These are phyloP conservation scores for Aphelocoma californica DNA, from an alignment of 2,797 vertebrate species.

Conservation along the genomic window DNA sequence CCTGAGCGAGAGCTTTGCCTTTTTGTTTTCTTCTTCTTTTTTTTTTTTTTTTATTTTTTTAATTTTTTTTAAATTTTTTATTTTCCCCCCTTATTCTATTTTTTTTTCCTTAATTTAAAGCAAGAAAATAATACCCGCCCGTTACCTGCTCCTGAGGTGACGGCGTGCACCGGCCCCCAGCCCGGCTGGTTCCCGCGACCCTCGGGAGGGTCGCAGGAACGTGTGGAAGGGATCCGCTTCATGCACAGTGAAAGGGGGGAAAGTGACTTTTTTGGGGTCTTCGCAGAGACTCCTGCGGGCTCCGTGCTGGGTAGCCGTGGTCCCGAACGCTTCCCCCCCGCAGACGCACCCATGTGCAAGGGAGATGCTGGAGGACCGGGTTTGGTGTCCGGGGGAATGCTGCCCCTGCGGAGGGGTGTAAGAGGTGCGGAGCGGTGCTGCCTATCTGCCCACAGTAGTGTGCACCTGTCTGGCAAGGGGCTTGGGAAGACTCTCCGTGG, in stretches of 20 bases:
- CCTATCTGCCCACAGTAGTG: rapidly evolving
- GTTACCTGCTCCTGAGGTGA: background rate
- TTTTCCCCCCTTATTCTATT: background rate
- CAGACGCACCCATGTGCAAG: background rate
- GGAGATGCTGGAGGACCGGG: rapidly evolving
- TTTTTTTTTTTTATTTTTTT: too few species aligned
- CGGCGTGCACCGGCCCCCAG: background rate
- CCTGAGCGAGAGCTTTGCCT: background rate
- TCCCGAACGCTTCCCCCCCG: rapidly evolving
- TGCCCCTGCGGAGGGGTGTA: background rate
- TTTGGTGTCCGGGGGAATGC: background rate
- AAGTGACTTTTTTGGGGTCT: background rate
- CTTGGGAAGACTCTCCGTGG: background rate
- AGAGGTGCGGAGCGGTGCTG: background rate
- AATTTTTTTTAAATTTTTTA: too few species aligned
- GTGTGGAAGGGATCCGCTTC: background rate
- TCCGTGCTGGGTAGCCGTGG: rapidly evolving
- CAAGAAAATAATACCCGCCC: background rate
- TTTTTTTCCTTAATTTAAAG: background rate
- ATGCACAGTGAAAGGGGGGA: rapidly evolving
- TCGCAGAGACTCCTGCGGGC: rapidly evolving
- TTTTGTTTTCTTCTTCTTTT: too few species aligned
- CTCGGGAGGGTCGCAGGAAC: background rate
- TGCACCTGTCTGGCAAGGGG: background rate
- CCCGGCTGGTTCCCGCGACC: background rate